Evolutionary conservation across 2,113 vertebrate species (phyloP), one percentile per base, ranked within the genome.

Genomic region (Campylorhamphus procurvoides): DNA sequence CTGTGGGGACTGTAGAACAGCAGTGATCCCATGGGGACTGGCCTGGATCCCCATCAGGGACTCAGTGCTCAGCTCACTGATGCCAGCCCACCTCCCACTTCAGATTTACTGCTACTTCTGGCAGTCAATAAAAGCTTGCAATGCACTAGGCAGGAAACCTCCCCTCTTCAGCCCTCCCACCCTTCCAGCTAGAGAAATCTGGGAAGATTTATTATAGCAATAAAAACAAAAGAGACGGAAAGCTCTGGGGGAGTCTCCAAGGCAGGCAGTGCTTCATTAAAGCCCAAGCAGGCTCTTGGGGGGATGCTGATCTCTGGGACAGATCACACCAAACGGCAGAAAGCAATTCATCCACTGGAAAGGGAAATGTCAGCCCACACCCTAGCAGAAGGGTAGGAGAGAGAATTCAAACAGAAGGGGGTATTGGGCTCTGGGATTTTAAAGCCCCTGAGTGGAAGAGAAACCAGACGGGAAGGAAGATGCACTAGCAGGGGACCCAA

Each of bases 111-210:
- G 80, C 78, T 92, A 28, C 58, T 92, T 62, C 83, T 92, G 84
- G 96, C 85, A 94, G 90, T 95, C 89, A 95, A 86, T 96, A 96
- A 97, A 97, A 96, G 59, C 58, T 75, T 93, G 80, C 73, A 92
- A 96, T 82, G 89, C 79, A 85, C 60, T 53, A 97, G 82, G 90
- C 84, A 96, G 84, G 90, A 97, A 97, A 95, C 46, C 49, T 96
- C 90, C 82, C 72, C 40, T 80, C 92, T 93, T 67, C 92, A 91
- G 89, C 68, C 78, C 79, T 94, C 89, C 89, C 74, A 77, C 33
- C 60, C 62, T 86, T 94, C 84, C 46, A 63, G 44, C 80, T 46
- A 93, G 64, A 76, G 80, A 94, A 93, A 96, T 84, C 49, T 33
- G 22, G 73, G 15, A 92, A 90, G 89, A 96, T 96, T 92, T 92